A percentile compares a stretch with the other conserved stretches of the same genome.
phyloP scores from a whole-genome alignment of 2,113 vertebrate genomes.

The Catharus fuscescens region DNA sequence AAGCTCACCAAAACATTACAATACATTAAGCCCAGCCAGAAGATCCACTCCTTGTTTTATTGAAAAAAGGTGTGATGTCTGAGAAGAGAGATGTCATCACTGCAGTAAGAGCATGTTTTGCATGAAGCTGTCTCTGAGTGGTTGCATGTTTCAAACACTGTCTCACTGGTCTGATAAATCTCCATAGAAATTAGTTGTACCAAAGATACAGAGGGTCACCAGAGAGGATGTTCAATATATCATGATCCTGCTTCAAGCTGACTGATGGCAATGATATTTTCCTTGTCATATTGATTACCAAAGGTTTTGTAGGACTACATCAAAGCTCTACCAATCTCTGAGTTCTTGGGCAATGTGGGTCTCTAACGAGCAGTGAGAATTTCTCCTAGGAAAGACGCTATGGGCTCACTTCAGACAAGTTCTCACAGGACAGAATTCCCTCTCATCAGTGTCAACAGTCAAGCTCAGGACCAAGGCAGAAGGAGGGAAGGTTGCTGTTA shows the following conservation, averaged over 20 bases:
- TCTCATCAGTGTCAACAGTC: background rate
- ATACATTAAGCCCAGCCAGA: background rate
- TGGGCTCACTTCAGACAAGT: background rate
- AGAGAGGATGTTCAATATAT: background rate
- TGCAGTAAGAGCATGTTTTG: background rate
- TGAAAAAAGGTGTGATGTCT: background rate
- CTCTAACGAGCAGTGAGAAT: background rate
- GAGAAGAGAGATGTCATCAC: background rate
- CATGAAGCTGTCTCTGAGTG: background rate
- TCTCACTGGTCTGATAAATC: background rate
- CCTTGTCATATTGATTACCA: background rate
- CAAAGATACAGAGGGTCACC: background rate
- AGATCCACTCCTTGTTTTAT: background rate
- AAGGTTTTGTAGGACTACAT: background rate
- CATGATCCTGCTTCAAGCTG: background rate
- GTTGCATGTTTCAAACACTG: background rate
- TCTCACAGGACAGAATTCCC: background rate
- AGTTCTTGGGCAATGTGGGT: background rate
- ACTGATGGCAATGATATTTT: background rate
- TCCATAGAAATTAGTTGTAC: background rate
- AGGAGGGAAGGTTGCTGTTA: background rate
- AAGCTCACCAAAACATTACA: background rate
- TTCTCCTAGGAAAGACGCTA: background rate
- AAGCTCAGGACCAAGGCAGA: background rate
- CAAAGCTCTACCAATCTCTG: background rate